Evolutionary conservation across 2,888 invertebrate genomes (phyloP).

Genomic region (Lapara coniferarum): DNA sequence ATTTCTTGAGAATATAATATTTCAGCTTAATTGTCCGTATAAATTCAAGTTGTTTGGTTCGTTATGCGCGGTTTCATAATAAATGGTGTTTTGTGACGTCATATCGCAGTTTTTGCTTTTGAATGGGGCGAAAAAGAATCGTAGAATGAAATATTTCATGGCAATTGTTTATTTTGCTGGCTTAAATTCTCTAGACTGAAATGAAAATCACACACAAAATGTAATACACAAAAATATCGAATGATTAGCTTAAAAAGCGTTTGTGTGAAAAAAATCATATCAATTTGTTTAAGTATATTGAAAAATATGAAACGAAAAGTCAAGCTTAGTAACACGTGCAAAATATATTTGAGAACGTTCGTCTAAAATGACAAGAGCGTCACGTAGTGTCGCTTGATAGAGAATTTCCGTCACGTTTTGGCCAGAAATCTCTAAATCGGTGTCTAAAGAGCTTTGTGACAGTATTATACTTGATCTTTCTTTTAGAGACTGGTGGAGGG

Average conservation of each 20-base stretch:
- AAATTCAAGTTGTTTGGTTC: slow-evolving; percentile 52
- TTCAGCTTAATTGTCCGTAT: slow-evolving; percentile 52
- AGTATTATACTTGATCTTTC: slow-evolving; percentile 49
- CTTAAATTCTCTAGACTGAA: too few relatives aligned
- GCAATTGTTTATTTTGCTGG: background rate
- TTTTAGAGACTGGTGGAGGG: slow-evolving; percentile 33
- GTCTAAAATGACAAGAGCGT: slow-evolving; percentile 23
- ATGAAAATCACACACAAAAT: too few relatives aligned
- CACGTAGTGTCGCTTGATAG: slow-evolving; percentile 22
- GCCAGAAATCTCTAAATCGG: slow-evolving; percentile 51
- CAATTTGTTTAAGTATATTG: too few relatives aligned
- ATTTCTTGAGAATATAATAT: slow-evolving; percentile 46
- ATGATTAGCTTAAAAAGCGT: too few relatives aligned
- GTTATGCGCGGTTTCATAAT: slow-evolving; percentile 45
- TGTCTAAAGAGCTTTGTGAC: slow-evolving; percentile 56
- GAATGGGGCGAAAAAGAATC: background rate
- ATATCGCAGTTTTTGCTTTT: slow-evolving; percentile 23
- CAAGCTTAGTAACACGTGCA: slow-evolving; percentile 21
- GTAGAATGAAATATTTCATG: background rate
- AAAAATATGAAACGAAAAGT: background rate
- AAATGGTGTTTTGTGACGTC: slow-evolving; percentile 49
- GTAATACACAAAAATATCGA: too few relatives aligned
- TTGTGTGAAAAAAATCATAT: too few relatives aligned
- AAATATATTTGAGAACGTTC: slow-evolving; percentile 11
- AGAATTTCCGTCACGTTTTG: slow-evolving; percentile 48